Percentiles rank a stretch among this genome's conserved stretches.
Evolutionary conservation across 2,888 invertebrate genomes (phyloP).

Genomic region (Seladonia tumulorum): DNA sequence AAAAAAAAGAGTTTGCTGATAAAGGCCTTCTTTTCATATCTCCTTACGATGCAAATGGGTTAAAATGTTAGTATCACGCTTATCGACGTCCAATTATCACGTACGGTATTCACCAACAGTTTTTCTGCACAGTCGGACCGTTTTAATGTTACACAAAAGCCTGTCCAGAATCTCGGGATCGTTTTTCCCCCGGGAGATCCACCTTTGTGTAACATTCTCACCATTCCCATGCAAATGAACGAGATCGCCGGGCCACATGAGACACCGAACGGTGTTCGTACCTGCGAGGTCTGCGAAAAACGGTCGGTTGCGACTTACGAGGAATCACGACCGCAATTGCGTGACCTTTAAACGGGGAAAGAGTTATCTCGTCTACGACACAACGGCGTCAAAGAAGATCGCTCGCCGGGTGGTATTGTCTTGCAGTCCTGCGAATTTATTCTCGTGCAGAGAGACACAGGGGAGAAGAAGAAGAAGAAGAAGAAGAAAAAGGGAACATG

Average conservation of each 20-base stretch:
- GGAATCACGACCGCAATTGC: constrained; percentile 63
- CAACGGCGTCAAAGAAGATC: constrained; percentile 37
- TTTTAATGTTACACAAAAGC: constrained; percentile 21
- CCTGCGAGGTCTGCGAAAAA: constrained; percentile 59
- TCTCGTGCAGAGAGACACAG: not conserved
- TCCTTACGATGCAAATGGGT: not conserved
- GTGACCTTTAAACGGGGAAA: constrained; percentile 59
- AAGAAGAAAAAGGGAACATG: constrained; percentile 8
- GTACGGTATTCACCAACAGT: not conserved
- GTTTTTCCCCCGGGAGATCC: constrained; percentile 26
- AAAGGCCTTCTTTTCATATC: too few species aligned
- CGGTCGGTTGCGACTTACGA: constrained; percentile 34
- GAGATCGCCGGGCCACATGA: constrained; percentile 44
- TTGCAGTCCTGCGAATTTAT: constrained; percentile 56
- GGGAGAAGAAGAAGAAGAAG: not conserved
- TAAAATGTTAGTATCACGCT: not conserved
- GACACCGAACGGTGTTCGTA: constrained; percentile 55
- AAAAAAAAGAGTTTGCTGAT: too few species aligned
- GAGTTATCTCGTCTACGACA: constrained; percentile 45
- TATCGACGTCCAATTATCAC: not conserved
- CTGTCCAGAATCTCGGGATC: constrained; percentile 20
- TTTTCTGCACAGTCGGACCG: too few species aligned
- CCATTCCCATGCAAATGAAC: constrained; percentile 78
- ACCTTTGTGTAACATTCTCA: constrained; percentile 73
- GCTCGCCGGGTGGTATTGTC: constrained; percentile 25